phyloP scores from a whole-genome alignment of 2,888 invertebrate species.

The Lasioglossum pauxillum region DNA sequence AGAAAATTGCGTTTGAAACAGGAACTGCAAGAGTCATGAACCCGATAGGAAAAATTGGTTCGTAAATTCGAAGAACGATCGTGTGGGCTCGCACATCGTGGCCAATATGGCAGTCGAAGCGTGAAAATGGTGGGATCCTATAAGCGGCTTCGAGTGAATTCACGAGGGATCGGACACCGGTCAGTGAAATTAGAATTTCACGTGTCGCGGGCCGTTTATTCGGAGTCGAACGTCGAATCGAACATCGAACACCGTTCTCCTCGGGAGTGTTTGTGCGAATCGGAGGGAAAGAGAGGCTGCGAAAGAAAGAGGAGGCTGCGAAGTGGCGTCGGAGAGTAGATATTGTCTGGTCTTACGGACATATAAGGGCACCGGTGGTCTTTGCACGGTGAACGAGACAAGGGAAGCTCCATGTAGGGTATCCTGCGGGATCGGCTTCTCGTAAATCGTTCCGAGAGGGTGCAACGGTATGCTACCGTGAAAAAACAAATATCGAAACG shows the following conservation, averaged over 20 bases:
- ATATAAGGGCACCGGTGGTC: slow-evolving; percentile 77
- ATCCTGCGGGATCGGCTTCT: slow-evolving; percentile 66
- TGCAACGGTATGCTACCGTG: slow-evolving; percentile 58
- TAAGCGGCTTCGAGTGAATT: slow-evolving; percentile 3
- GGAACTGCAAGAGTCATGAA: not conserved
- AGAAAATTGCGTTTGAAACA: not conserved
- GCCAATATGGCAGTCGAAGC: slow-evolving; percentile 4
- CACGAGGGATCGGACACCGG: not conserved
- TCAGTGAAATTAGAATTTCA: slow-evolving; percentile 6
- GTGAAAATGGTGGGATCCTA: not conserved
- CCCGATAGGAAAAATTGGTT: not conserved
- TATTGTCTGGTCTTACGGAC: slow-evolving; percentile 77
- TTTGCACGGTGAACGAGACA: slow-evolving; percentile 69
- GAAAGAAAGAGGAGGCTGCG: slow-evolving; percentile 47
- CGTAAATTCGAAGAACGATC: not conserved
- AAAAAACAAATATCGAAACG: slow-evolving; percentile 34
- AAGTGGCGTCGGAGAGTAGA: slow-evolving; percentile 66
- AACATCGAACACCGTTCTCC: slow-evolving; percentile 7
- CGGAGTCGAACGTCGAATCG: slow-evolving; percentile 35
- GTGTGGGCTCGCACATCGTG: not conserved
- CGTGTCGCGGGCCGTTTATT: slow-evolving; percentile 20
- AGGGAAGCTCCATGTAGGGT: slow-evolving; percentile 70
- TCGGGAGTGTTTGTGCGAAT: slow-evolving; percentile 27
- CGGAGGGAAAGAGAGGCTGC: slow-evolving; percentile 29
- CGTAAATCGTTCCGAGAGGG: slow-evolving; percentile 65